These are phyloP conservation scores for Girardinus metallicus DNA, from an alignment of 2,797 vertebrate genomes.

Conservation along the genomic window DNA sequence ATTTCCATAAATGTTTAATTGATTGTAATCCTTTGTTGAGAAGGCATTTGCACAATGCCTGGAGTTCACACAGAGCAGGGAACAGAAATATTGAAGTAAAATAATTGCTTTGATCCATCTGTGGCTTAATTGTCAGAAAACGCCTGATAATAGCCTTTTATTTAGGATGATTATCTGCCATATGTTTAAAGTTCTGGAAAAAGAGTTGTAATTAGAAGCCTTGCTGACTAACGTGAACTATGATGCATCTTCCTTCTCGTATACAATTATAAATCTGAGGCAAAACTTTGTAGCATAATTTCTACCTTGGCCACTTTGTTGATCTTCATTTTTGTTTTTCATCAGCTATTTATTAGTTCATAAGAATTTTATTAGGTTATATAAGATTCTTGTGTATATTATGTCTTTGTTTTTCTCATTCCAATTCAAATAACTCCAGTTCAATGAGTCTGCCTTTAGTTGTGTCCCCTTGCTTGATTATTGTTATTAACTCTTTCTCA, in stretches of 20 bases:
- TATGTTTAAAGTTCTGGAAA: conserved; percentile 42
- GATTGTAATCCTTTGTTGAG: conserved; percentile 93
- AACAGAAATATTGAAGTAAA: conserved; percentile 73
- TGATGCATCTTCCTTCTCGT: conserved; percentile 26
- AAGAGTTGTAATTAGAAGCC: conserved; percentile 50
- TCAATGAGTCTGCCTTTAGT: not conserved
- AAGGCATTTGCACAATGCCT: conserved; percentile 78
- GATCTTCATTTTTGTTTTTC: conserved; percentile 62
- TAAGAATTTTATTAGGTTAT: conserved; percentile 68
- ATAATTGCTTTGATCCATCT: conserved; percentile 71
- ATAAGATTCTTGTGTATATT: not conserved
- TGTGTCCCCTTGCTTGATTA: not conserved
- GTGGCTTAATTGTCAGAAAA: conserved; percentile 70
- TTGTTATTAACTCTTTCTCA: not conserved
- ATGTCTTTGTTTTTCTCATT: too few relatives aligned
- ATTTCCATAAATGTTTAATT: conserved; percentile 96
- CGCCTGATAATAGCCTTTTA: conserved; percentile 61
- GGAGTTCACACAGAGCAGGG: conserved; percentile 69
- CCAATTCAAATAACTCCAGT: not conserved
- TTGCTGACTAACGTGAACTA: conserved; percentile 28
- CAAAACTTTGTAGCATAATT: conserved; percentile 52
- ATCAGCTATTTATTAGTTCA: conserved; percentile 60
- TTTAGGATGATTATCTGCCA: conserved; percentile 59
- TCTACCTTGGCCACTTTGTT: conserved; percentile 43
- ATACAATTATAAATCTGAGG: conserved; percentile 44